Base-by-base conservation (phyloP, 2,888 invertebrate species). In the Eurytoma californica region DNA sequence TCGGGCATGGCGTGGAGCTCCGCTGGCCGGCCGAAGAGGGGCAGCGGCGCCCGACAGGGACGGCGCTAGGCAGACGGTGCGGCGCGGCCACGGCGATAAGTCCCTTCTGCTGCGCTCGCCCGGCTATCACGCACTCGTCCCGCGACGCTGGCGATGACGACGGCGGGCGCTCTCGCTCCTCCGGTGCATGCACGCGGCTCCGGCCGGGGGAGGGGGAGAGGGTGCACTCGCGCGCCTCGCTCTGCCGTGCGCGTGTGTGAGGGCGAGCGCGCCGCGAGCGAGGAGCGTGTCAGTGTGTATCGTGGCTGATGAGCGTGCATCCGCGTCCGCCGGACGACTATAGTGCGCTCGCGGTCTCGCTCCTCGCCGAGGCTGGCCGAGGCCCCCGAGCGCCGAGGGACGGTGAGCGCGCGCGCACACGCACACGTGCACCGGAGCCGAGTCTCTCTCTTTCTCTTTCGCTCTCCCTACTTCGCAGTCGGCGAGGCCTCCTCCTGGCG, bases 281-380 rank as follows among this genome's bases (percentile, higher is more conserved):
- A 47, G 58, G 57, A 39, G 65, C 28, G 53, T 28, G 14, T 63
- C 63, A 9, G 60, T 60, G 60, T 51, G 20, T n/a, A 61, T 63
- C 7, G 58, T 57, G 55, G 60, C 28, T 73, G 82, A 80, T 79
- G 55, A 79, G 78, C 78, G 72, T 80, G 78, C 80, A 80, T 78
- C 75, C 79, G 75, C 74, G 81, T 82, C 82, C 82, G 82, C 75
- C 80, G 79, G 82, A 67, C 77, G 80, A 80, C 77, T 77, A 77
- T 80, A 77, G 72, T 72, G 78, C 82, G 77, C 77, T 58, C 80
- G 76, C 61, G 75, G 57, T 74, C 72, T 67, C 79, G 75, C 69
- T 79, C 67, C 76, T 80, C 78, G 79, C 69, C 74, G 76, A 80
- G 80, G 76, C 80, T 68, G 51, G 65, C 66, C 66, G 60, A 14